Evolutionary conservation across 1,140 invertebrate species (phyloP).

Genomic region (Plodia interpunctella): DNA sequence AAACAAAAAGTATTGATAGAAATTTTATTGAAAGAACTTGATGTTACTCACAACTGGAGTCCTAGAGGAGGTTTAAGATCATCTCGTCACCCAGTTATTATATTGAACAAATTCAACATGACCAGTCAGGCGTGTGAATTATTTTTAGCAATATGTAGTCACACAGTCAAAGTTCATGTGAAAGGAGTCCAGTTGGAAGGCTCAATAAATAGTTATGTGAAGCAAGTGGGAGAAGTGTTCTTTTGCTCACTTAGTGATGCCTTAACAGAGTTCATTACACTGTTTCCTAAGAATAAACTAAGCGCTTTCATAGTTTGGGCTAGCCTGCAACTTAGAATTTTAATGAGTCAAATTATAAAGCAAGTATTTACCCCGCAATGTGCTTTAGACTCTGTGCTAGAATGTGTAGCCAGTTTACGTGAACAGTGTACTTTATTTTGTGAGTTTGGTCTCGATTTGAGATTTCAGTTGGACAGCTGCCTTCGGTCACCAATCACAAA

Average conservation of each 20-base stretch:
- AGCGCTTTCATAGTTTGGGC: constrained; percentile 94
- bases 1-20: constrained; percentile 88
- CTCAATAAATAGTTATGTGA: constrained; percentile 89
- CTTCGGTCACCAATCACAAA: constrained; percentile 80
- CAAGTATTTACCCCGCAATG: constrained; percentile 96
- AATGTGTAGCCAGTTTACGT: constrained; percentile 89
- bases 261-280: constrained; percentile 89
- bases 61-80: constrained; percentile 95
- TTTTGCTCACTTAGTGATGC: constrained; percentile 93
- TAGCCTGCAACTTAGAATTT: constrained; percentile 89
- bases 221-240: constrained; percentile 90
- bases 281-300: constrained; percentile 87
- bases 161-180: constrained; percentile 88
- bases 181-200: constrained; percentile 93
- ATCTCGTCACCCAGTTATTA: constrained; percentile 88
- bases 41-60: constrained; percentile 91
- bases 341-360: constrained; percentile 88
- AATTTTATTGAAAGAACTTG: constrained; percentile 92
- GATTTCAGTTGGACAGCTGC: constrained; percentile 89
- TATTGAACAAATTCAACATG: constrained; percentile 92
- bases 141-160: constrained; percentile 90
- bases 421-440: constrained; percentile 82
- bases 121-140: constrained; percentile 89
- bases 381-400: constrained; percentile 87
- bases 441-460: constrained; percentile 81